Conservation (phyloP, 2,113 vertebrate species). For the Thamnaconus septentrionalis region DNA sequence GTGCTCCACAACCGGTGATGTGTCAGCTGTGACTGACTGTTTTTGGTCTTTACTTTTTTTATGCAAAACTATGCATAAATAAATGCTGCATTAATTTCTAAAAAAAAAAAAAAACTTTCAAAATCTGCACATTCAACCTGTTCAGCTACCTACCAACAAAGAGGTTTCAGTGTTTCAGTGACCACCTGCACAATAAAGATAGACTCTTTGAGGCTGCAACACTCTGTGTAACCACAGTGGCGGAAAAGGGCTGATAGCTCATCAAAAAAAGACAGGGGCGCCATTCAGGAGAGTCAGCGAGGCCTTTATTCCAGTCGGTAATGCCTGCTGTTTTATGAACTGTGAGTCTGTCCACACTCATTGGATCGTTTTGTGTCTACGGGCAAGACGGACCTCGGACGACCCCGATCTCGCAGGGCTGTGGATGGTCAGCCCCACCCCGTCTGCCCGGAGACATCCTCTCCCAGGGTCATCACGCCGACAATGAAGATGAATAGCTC, state of each 20-base stretch:
- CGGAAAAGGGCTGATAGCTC: constrained; percentile 4
- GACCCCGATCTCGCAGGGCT: constrained; percentile 30
- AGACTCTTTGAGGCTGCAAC: neutral
- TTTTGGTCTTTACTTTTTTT: too few species aligned
- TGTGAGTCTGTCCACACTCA: constrained; percentile 52
- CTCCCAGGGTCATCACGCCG: neutral
- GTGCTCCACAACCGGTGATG: too few species aligned
- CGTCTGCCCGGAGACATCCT: constrained; percentile 32
- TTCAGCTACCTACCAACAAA: too few species aligned
- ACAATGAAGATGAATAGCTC: too few species aligned
- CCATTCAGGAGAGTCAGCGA: too few species aligned
- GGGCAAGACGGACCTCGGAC: constrained; percentile 41
- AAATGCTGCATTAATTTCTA: too few species aligned
- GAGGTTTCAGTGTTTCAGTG: neutral
- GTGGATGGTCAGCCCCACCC: constrained; percentile 44
- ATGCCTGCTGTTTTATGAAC: constrained; percentile 29
- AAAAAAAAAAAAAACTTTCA: too few species aligned
- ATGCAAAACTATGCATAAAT: too few species aligned
- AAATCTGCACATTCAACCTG: too few species aligned
- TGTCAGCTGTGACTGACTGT: too few species aligned
- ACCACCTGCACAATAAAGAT: neutral
- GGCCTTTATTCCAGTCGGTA: constrained; percentile 3
- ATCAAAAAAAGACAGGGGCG: neutral
- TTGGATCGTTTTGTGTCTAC: constrained; percentile 48
- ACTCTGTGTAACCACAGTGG: neutral